A percentile compares a stretch with the other conserved stretches of the same genome.
Evolutionary conservation across 2,888 invertebrate species (phyloP).

Genomic region (Cerastoderma edule): DNA sequence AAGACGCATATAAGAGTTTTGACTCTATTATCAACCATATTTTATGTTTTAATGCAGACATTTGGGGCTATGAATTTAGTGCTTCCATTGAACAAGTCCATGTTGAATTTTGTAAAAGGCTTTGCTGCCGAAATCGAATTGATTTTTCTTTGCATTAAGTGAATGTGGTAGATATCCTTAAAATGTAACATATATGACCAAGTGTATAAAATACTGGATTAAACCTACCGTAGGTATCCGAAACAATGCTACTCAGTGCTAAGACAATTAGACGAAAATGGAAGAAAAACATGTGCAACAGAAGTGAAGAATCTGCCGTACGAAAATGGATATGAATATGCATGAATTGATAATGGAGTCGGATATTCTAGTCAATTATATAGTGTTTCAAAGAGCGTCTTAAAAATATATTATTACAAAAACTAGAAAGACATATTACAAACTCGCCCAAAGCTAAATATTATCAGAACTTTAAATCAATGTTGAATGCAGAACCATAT

Average conservation of each 20-base stretch:
- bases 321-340: slow-evolving; percentile 26
- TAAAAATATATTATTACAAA: neutral
- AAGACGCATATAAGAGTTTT: slow-evolving; percentile 18
- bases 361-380: slow-evolving; percentile 17
- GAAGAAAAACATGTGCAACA: slow-evolving; percentile 31
- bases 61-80: slow-evolving; percentile 24
- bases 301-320: slow-evolving; percentile 17
- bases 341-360: slow-evolving; percentile 21
- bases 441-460: slow-evolving; percentile 15
- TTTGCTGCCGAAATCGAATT: neutral
- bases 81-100: slow-evolving; percentile 1
- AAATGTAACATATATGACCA: neutral
- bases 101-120: slow-evolving; percentile 2
- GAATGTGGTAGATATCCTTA: slow-evolving; percentile 12
- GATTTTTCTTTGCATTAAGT: slow-evolving; percentile 2
- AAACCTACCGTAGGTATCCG: slow-evolving; percentile 21
- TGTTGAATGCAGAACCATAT: slow-evolving; percentile 27
- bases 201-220: slow-evolving; percentile 6
- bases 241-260: slow-evolving; percentile 28
- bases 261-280: slow-evolving; percentile 16
- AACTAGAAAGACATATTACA: slow-evolving; percentile 3
- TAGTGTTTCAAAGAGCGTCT: slow-evolving; percentile 19
- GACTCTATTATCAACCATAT: slow-evolving; percentile 11
- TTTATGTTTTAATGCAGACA: slow-evolving; percentile 12
- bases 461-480: slow-evolving; percentile 26